Conservation (phyloP, 2,113 vertebrate genomes). For the Amia ocellicauda region DNA sequence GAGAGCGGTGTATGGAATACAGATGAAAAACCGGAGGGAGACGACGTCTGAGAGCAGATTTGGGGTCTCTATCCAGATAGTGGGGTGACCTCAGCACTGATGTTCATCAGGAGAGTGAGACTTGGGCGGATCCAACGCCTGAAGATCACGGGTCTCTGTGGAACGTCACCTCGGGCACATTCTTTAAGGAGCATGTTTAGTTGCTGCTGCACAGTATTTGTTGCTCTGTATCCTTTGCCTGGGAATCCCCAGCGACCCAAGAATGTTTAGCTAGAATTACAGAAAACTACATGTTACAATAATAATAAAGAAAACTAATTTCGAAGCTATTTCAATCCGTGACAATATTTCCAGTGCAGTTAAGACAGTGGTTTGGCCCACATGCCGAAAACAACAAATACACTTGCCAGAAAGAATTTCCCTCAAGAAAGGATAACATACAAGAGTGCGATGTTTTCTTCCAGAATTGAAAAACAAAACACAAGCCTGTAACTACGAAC, state of each 20-base stretch:
- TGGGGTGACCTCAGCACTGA: neutral
- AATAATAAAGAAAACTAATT: constrained; percentile 1
- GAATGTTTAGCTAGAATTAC: too few relatives aligned
- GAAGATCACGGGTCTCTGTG: too few relatives aligned
- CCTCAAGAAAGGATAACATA: neutral
- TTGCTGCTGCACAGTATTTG: too few relatives aligned
- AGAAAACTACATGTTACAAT: constrained; percentile 7
- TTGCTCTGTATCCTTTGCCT: too few relatives aligned
- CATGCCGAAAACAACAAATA: neutral
- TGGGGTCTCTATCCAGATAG: neutral
- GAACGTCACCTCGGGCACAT: too few relatives aligned
- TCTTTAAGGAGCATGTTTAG: too few relatives aligned
- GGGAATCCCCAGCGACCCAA: too few relatives aligned
- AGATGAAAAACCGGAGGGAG: neutral
- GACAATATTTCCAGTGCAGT: neutral
- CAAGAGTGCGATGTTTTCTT: neutral
- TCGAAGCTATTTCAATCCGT: neutral
- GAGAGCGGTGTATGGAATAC: neutral
- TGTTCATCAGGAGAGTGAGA: neutral
- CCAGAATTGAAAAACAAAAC: too few relatives aligned
- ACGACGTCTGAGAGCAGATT: constrained; percentile 1
- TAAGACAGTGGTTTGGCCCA: neutral
- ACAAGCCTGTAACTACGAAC: too few relatives aligned
- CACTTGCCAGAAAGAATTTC: neutral
- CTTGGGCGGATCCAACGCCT: too few relatives aligned